Base-by-base conservation (phyloP, 2,888 invertebrate species). In the Teinopalpus imperialis region DNA sequence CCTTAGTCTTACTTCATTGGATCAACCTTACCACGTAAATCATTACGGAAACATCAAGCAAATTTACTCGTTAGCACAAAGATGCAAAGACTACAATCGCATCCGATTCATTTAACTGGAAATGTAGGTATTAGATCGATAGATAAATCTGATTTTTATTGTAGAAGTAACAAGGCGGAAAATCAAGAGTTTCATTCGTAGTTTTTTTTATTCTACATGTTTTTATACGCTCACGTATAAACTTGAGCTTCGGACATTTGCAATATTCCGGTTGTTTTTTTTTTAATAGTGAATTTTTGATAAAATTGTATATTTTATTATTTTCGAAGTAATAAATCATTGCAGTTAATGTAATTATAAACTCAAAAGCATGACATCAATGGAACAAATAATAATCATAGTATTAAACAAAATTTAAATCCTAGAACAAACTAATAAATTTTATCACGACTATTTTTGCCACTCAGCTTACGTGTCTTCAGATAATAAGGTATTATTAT, bases 351-450 rank as follows among this genome's bases (percentile, higher is more conserved):
- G n/a, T n/a, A n/a, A n/a, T n/a, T n/a, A n/a, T n/a, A n/a, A n/a
- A n/a, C n/a, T n/a, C n/a, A n/a, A n/a, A n/a, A n/a, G 21, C 21
- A 27, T n/a, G 26, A 37, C 36, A 36, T n/a, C n/a, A 31, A 16
- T 26, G 16, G n/a, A 39, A 8, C 39, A 31, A 32, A 31, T 26
- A 49, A 45, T 32, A 24, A 23, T 40, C 13, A 32, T 41, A 41
- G 21, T 31, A 43, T 64, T 63, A 65, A 56, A 61, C 56, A 55
- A 61, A 63, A 61, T 63, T n/a, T n/a, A n/a, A 62, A 64, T 57
- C 29, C 58, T 55, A 48, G 45, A 54, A 48, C 49, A 65, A 66
- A 69, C 63, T 55, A 59, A 65, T 61, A 57, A 52, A 31, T 51
- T 52, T 54, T 58, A 55, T 57, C 59, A 44, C 51, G 46, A 47